Conservation (phyloP, 2,797 vertebrate species). For the Coregonus ussuriensis region DNA sequence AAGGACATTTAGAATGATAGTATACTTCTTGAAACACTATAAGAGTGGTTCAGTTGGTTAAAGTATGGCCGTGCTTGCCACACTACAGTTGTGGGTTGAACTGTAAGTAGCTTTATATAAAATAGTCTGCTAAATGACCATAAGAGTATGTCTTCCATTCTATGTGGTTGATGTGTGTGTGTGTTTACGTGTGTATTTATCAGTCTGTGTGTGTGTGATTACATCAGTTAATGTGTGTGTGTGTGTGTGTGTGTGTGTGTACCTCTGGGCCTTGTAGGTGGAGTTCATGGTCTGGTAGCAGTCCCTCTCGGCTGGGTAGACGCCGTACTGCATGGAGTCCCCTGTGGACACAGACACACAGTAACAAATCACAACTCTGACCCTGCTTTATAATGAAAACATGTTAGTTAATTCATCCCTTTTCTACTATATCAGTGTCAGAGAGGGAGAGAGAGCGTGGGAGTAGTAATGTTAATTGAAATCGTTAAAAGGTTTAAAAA, state of each 20-base stretch:
- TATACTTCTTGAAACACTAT: too few species aligned
- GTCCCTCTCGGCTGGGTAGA: constrained; percentile 71
- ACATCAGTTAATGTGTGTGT: too few species aligned
- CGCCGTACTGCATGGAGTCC: constrained; percentile 69
- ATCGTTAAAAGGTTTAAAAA: too few species aligned
- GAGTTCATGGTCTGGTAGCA: constrained; percentile 67
- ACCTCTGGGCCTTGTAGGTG: constrained; percentile 74
- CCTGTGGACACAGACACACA: constrained; percentile 53
- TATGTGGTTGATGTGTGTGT: not conserved
- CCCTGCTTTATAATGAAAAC: too few species aligned
- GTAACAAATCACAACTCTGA: not conserved
- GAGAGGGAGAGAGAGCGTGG: too few species aligned
- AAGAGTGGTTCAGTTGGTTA: too few species aligned
- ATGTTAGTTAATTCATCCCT: too few species aligned
- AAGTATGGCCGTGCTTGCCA: too few species aligned
- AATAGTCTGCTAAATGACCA: too few species aligned
- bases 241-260: not conserved
- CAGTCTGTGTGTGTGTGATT: constrained; percentile 56
- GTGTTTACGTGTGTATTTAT: not conserved
- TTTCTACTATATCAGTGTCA: too few species aligned
- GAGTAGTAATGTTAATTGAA: too few species aligned
- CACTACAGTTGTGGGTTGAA: too few species aligned
- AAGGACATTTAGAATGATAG: not conserved
- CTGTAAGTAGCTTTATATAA: not conserved
- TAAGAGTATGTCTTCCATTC: not conserved